Base-by-base conservation (phyloP, 2,113 vertebrate species). In the Mixornis gularis region DNA sequence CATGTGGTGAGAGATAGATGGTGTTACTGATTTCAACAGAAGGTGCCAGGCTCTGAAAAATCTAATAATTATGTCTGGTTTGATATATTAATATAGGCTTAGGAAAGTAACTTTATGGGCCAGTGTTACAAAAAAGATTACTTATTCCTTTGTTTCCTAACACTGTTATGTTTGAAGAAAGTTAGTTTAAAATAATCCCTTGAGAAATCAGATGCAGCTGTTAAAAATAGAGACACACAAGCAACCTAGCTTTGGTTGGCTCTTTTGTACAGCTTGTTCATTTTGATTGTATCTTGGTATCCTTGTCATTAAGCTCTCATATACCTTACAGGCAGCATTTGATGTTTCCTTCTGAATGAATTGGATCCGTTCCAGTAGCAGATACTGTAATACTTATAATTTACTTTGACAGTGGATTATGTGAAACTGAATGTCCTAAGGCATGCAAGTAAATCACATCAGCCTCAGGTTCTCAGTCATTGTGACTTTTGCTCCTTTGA, bases 301-400 rank as follows among this genome's bases (percentile, higher is more conserved):
- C 59, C 78, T 79, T 73, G 88, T 79, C 93, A 80, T 87, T 94
- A 93, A 90, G 59, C 64, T 49, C 26, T 68, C 44, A 19, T n/a
- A 26, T 66, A 44, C 59, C 26, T 90, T 91, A 95, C 72, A 93
- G 79, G 85, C 62, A 90, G 24, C 49, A 90, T 86, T 86, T 56
- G 63, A 87, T 95, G 32, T 89, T 94, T 93, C 85, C 53, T 95
- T 86, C 44, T 48, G 92, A 94, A 96, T 94, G 89, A 53, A 88
- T 84, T 94, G 72, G 48, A 90, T 86, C 68, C 0, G 30, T 68
- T 79, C 93, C 92, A 92, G 63, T 66, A 68, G 84, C 79, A 91
- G 84, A 90, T 92, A 93, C 69, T 90, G 77, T 94, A 92, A 79
- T 96, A 90, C 63, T 95, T 92, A 78, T 93, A 88, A 95, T 95